These are phyloP conservation scores for Lathronympha strigana DNA, from an alignment of 2,888 invertebrate species.

Conservation along the genomic window DNA sequence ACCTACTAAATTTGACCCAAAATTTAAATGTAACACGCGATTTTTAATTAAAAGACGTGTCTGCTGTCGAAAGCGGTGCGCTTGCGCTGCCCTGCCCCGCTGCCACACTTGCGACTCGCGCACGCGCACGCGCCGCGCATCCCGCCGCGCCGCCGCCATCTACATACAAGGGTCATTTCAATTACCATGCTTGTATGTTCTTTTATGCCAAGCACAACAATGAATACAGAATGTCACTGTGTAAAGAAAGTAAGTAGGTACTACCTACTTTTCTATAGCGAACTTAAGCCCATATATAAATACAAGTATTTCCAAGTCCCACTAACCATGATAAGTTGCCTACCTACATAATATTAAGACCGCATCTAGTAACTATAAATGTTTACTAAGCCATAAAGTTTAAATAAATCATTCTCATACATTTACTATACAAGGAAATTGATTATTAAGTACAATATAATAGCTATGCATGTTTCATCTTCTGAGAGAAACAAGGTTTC, in stretches of 20 bases:
- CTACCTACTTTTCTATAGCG: background rate
- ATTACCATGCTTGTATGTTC: constrained; percentile 14
- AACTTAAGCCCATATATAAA: background rate
- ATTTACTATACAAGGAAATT: background rate
- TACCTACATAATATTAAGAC: background rate
- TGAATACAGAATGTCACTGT: background rate
- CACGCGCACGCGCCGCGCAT: constrained; percentile 47
- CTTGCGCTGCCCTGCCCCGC: constrained; percentile 47
- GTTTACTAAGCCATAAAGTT: too few relatives aligned
- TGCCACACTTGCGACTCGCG: constrained; percentile 49
- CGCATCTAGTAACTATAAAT: too few relatives aligned
- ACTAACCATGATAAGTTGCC: background rate
- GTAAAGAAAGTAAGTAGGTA: constrained; percentile 1
- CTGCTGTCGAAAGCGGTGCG: constrained; percentile 27
- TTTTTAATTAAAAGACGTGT: constrained; percentile 15
- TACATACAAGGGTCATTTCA: constrained; percentile 19
- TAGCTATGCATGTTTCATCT: constrained; percentile 13
- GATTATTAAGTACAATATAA: constrained; percentile 22
- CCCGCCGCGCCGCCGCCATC: constrained; percentile 42
- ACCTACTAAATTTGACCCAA: background rate
- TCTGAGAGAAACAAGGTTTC: constrained; percentile 23
- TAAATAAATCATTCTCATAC: too few relatives aligned
- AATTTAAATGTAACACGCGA: constrained; percentile 14
- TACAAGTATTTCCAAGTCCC: background rate
- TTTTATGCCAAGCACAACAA: constrained; percentile 1